Conservation (phyloP, 2,888 invertebrate species). For the Chelonus formosanus region DNA sequence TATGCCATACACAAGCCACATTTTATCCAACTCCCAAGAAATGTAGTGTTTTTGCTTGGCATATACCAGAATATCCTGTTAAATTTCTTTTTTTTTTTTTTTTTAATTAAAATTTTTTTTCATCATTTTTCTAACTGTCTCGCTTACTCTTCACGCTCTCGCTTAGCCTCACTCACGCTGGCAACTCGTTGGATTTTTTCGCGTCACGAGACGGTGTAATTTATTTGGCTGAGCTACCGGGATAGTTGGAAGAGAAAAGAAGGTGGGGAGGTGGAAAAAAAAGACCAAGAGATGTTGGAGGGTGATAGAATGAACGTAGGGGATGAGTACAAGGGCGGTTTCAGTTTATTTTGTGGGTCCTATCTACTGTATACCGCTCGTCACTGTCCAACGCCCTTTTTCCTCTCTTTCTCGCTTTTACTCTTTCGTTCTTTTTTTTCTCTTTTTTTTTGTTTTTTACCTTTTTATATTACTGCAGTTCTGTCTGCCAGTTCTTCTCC, state of each 20-base stretch:
- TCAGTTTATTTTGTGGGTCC: slow-evolving; percentile 62
- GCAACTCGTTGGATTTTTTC: slow-evolving; percentile 61
- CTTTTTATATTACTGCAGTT: neutral
- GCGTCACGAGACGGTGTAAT: slow-evolving; percentile 64
- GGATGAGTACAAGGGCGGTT: slow-evolving; percentile 50
- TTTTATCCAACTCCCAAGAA: too few relatives aligned
- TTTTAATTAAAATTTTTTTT: slow-evolving; percentile 28
- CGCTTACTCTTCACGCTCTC: slow-evolving; percentile 30
- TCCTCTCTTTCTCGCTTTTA: slow-evolving; percentile 17
- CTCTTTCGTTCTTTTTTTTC: slow-evolving; percentile 10
- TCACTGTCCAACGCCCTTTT: slow-evolving; percentile 39
- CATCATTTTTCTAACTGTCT: slow-evolving; percentile 40
- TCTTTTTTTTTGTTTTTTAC: slow-evolving; percentile 20
- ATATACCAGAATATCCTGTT: too few relatives aligned
- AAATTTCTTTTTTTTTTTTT: slow-evolving; percentile 28
- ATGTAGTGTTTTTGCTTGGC: too few relatives aligned
- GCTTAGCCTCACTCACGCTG: slow-evolving; percentile 38
- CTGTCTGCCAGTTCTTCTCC: neutral
- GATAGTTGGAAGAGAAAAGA: slow-evolving; percentile 26
- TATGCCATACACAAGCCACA: too few relatives aligned
- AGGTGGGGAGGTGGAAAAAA: slow-evolving; percentile 35
- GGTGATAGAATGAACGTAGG: slow-evolving; percentile 28
- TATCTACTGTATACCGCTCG: slow-evolving; percentile 45
- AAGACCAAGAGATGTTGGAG: slow-evolving; percentile 13
- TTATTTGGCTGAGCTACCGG: slow-evolving; percentile 57